Base-by-base conservation (phyloP, 2,797 vertebrate species). In the Spinus pinus region DNA sequence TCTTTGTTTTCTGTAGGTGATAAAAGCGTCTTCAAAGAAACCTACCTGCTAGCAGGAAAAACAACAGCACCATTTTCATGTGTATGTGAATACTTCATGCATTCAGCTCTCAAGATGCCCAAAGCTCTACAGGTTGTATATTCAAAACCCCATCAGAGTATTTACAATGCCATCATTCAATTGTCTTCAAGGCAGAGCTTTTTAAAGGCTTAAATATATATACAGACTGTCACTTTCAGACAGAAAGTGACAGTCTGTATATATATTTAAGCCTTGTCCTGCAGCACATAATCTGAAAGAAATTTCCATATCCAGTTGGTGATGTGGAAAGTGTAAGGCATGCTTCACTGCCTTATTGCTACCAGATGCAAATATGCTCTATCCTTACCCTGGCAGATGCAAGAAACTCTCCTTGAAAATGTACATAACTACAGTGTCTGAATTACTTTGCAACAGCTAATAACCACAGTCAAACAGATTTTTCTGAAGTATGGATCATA, bases 31-130 rank as follows among this genome's bases (percentile, higher is more conserved):
- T 92, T 92, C 58, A 90, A 79, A 83, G 19, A 81, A 88, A 69
- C 21, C 30, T 70, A 18, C 0, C 6, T 28, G 39, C 27, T 65
- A 53, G 22, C 25, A 72, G 57, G 54, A 51, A 41, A 65, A 86
- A 18, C 16, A 62, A 14, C 41, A 28, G 46, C 30, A 71, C 54
- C 7, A 3, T 61, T 28, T 50, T 60, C 5, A 31, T 74, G 12
- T 19, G 10, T 28, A 21, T 0, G 0, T n/a, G 37, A 56, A 37
- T 57, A 44, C 4, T 69, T 81, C 18, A 50, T 0, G 0, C 30
- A 51, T 28, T 71, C 11, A 54, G 27, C 54, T 85, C 65, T 73
- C 5, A 14, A 73, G 31, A 54, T 44, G 16, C 21, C 41, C 14
- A 28, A 50, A 94, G 7, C 3, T 74, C 58, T 73, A 27, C 5